Percentiles rank a stretch among this genome's conserved stretches.
Conservation (phyloP, 2,113 vertebrate genomes). For the Notothenia rossii region DNA sequence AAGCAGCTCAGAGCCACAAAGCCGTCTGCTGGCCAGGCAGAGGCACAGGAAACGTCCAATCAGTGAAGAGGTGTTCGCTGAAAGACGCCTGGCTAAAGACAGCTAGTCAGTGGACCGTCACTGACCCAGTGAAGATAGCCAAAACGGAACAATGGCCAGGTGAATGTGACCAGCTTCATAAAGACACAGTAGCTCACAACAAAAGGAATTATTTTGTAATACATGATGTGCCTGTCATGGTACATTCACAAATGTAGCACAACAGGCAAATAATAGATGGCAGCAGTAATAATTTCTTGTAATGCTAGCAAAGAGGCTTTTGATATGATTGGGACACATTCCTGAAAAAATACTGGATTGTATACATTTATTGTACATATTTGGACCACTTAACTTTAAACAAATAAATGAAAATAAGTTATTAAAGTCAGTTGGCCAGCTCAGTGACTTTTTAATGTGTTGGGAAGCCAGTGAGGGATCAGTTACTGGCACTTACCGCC, state of each 20-base stretch:
- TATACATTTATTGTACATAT: not conserved
- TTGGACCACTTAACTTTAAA: not conserved
- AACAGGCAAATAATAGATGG: not conserved
- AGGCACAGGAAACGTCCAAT: constrained; percentile 52
- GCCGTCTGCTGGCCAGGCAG: constrained; percentile 43
- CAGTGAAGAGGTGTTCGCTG: constrained; percentile 13
- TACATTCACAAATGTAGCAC: not conserved
- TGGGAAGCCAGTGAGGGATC: not conserved
- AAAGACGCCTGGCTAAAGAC: constrained; percentile 34
- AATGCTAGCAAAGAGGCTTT: no score
- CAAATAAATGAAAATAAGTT: not conserved
- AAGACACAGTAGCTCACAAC: not conserved
- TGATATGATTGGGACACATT: no score
- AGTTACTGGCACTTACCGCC: not conserved
- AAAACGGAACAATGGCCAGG: constrained; percentile 16
- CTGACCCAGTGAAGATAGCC: constrained; percentile 3
- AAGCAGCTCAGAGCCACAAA: constrained; percentile 62
- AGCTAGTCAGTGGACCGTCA: constrained; percentile 14
- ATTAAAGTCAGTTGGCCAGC: not conserved
- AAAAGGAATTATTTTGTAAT: not conserved
- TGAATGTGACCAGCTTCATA: constrained; percentile 13
- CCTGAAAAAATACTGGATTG: no score
- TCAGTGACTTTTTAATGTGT: not conserved
- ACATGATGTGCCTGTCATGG: not conserved
- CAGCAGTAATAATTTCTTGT: not conserved